Evolutionary conservation across 2,113 vertebrate genomes (phyloP).

Genomic region (Anolis carolinensis): DNA sequence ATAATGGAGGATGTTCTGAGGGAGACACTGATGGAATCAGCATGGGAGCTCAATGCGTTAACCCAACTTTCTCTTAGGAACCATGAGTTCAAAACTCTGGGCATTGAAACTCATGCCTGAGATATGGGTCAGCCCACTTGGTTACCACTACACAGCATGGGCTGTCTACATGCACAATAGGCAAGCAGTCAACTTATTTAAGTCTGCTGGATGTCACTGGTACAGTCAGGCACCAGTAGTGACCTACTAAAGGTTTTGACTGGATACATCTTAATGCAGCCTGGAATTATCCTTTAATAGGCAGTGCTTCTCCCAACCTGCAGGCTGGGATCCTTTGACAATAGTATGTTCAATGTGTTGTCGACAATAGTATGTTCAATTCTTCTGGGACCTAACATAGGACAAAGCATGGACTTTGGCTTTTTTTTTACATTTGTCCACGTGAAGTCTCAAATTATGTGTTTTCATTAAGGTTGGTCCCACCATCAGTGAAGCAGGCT

Average conservation of each 20-base stretch:
- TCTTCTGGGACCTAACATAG: too few relatives aligned
- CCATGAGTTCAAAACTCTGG: slow-evolving; percentile 63
- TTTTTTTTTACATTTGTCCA: not conserved
- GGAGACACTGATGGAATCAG: slow-evolving; percentile 72
- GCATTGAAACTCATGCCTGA: slow-evolving; percentile 35
- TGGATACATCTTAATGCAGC: not conserved
- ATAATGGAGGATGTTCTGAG: slow-evolving; percentile 74
- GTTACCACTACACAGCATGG: not conserved
- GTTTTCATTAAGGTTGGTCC: too few relatives aligned
- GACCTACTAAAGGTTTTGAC: not conserved
- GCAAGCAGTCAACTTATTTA: not conserved
- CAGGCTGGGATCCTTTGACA: not conserved
- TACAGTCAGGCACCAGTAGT: not conserved
- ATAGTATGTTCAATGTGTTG: not conserved
- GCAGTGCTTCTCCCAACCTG: not conserved
- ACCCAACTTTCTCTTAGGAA: slow-evolving; percentile 67
- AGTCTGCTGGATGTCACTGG: not conserved
- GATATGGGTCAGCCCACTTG: slow-evolving; percentile 25
- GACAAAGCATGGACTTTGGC: not conserved
- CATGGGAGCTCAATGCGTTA: slow-evolving; percentile 64
- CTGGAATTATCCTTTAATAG: not conserved
- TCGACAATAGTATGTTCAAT: too few relatives aligned
- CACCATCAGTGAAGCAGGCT: too few relatives aligned
- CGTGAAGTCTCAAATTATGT: not conserved
- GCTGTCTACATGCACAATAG: not conserved